Conservation (phyloP, 2,113 vertebrate species). For the Rattus rattus region DNA sequence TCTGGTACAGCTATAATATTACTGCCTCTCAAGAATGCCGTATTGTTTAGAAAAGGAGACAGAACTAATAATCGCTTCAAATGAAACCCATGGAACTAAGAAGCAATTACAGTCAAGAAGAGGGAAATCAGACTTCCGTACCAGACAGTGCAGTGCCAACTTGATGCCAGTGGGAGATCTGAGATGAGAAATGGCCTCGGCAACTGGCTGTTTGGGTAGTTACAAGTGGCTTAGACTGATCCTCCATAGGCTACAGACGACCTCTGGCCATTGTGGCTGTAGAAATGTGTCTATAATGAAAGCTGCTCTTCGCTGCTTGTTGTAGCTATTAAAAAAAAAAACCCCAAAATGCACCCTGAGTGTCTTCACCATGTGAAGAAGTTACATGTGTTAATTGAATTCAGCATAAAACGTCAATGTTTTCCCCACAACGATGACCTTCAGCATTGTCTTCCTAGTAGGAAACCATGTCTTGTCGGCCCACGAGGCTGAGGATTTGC, state of each 20-base stretch:
- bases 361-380: background rate
- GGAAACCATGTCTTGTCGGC: background rate
- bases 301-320: background rate
- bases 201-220: background rate
- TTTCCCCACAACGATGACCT: background rate
- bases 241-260: too few species aligned
- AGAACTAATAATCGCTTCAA: background rate
- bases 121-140: background rate
- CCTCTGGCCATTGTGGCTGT: background rate
- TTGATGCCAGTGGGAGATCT: background rate
- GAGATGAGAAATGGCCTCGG: background rate
- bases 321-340: background rate
- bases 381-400: background rate
- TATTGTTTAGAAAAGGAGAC: conserved; percentile 1
- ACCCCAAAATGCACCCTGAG: background rate
- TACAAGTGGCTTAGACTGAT: background rate
- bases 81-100: background rate
- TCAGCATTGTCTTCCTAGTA: background rate
- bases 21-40: background rate
- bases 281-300: background rate
- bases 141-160: background rate
- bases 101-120: background rate
- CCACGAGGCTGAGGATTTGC: background rate
- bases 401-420: background rate
- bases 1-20: background rate